A percentile compares a stretch with the other conserved stretches of the same genome.
Evolutionary conservation across 2,888 invertebrate genomes (phyloP).

Genomic region (Hofmannophila pseudospretella): DNA sequence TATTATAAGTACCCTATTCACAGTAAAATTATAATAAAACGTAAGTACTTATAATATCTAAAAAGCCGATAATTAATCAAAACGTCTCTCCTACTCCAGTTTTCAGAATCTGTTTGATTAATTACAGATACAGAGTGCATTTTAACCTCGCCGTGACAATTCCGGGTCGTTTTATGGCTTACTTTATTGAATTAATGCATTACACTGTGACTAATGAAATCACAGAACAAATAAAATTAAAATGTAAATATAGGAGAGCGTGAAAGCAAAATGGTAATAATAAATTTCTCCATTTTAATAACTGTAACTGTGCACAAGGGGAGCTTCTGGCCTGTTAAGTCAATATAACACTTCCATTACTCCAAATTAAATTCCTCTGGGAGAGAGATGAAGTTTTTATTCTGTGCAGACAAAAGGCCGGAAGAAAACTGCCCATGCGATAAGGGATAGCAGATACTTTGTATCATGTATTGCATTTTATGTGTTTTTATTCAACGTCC

Average conservation of each 20-base stretch:
- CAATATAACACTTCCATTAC: slow-evolving; percentile 79
- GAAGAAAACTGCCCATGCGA: slow-evolving; percentile 50
- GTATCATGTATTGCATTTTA: slow-evolving; percentile 20
- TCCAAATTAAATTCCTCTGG: slow-evolving; percentile 77
- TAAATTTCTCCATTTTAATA: slow-evolving; percentile 79
- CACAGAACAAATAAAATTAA: slow-evolving; percentile 77
- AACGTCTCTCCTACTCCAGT: background rate
- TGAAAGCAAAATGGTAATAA: slow-evolving; percentile 71
- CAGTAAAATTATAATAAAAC: too few relatives aligned
- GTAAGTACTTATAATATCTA: background rate
- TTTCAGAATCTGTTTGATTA: slow-evolving; percentile 27
- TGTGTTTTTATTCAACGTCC: slow-evolving; percentile 27
- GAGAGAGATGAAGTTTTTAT: slow-evolving; percentile 76
- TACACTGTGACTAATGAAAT: slow-evolving; percentile 72
- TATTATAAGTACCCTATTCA: too few relatives aligned
- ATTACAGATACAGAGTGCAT: slow-evolving; percentile 33
- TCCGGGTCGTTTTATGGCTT: slow-evolving; percentile 33
- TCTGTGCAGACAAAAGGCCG: slow-evolving; percentile 55
- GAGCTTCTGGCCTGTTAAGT: slow-evolving; percentile 76
- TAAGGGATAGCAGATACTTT: slow-evolving; percentile 22
- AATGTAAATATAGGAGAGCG: slow-evolving; percentile 70
- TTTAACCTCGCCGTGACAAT: slow-evolving; percentile 25
- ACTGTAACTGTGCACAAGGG: slow-evolving; percentile 71
- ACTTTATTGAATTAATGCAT: slow-evolving; percentile 62
- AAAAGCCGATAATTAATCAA: background rate